Conservation (phyloP, 2,888 invertebrate genomes). For the Idaea straminata region DNA sequence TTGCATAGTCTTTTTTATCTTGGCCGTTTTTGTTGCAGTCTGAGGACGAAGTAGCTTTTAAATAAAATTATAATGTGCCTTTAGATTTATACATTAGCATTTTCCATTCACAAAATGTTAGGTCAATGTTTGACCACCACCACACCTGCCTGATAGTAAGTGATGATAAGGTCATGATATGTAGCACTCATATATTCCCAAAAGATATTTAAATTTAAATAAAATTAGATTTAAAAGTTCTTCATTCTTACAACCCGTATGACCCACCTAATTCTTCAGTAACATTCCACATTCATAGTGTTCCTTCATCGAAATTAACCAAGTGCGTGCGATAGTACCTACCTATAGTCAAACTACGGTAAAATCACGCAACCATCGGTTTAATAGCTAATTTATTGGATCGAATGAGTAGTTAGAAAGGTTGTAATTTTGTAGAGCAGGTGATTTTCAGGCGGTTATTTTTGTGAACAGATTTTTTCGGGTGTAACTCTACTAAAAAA, state of each 20-base stretch:
- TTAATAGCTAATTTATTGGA: constrained; percentile 9
- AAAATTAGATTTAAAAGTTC: neutral
- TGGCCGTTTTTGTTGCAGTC: no score
- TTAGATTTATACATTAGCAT: no score
- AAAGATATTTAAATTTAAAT: no score
- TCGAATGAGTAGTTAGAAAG: neutral
- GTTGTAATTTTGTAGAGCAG: neutral
- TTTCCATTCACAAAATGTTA: no score
- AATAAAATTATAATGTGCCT: no score
- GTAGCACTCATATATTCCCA: no score
- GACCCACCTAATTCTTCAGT: constrained; percentile 26
- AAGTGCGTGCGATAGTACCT: constrained; percentile 34
- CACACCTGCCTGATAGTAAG: no score
- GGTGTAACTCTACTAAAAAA: neutral
- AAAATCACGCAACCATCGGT: constrained; percentile 36
- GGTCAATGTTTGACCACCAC: no score
- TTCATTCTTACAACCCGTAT: constrained; percentile 16
- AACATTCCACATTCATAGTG: constrained; percentile 38
- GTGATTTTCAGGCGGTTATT: neutral
- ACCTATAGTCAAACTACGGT: constrained; percentile 23
- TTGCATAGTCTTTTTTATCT: no score
- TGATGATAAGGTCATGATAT: no score
- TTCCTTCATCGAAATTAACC: constrained; percentile 41
- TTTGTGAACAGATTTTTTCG: neutral
- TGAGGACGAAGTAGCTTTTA: no score